phyloP scores from a whole-genome alignment of 2,797 vertebrate genomes.

The Myotis findleyi region DNA sequence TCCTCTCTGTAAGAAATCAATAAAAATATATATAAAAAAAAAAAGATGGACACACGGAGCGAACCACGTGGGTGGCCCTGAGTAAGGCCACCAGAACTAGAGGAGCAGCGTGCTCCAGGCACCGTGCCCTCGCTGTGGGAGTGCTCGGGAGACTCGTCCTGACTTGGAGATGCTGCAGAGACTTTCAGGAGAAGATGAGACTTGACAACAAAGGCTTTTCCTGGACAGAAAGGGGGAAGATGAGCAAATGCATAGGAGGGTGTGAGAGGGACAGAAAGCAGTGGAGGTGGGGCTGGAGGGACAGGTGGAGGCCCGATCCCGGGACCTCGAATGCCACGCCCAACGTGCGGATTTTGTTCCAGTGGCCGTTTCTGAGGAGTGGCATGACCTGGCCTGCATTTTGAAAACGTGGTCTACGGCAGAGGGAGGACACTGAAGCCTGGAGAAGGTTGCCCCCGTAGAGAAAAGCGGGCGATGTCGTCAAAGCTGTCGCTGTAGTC shows the following conservation, averaged over 20 bases:
- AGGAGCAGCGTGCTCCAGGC: fast-evolving
- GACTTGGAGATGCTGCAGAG: background rate
- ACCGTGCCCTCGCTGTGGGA: fast-evolving
- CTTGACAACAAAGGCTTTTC: background rate
- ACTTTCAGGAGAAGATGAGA: background rate
- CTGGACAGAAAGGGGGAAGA: background rate
- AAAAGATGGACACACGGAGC: fast-evolving
- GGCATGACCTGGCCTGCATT: fast-evolving
- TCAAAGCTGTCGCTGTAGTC: background rate
- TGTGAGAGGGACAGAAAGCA: background rate
- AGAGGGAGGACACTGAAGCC: background rate
- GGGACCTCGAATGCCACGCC: fast-evolving
- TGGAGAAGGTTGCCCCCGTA: background rate
- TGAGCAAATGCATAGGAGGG: fast-evolving
- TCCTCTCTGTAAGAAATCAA: no score
- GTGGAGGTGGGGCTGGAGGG: background rate
- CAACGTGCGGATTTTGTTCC: no score
- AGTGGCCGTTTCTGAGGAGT: background rate
- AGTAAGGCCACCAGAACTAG: fast-evolving
- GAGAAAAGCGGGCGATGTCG: background rate
- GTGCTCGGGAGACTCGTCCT: fast-evolving
- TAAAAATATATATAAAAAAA: no score
- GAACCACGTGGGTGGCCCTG: background rate
- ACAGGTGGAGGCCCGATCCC: background rate
- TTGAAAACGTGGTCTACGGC: background rate